phyloP scores from a whole-genome alignment of 53 echinoderm and acorn worm species.

The Astropecten irregularis region DNA sequence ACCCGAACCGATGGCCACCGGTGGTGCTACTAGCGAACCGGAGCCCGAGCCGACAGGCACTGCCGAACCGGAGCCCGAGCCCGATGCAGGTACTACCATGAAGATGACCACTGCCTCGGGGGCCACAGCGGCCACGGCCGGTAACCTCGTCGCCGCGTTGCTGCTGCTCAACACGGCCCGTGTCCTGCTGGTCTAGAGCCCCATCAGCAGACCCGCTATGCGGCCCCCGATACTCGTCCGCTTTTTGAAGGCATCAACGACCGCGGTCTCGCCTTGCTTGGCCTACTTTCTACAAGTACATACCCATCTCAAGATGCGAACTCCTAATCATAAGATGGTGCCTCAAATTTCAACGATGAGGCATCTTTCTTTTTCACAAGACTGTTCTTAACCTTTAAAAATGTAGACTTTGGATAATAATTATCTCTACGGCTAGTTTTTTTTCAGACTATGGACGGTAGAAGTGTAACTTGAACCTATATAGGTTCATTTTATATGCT shows the following conservation, averaged over 20 bases:
- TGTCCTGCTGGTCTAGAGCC: background rate
- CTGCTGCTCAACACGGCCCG: slow-evolving; percentile 9
- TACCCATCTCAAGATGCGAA: background rate
- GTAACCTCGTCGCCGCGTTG: no score
- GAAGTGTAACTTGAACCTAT: no score
- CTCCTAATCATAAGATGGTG: background rate
- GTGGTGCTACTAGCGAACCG: no score
- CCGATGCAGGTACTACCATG: background rate
- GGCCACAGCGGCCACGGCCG: background rate
- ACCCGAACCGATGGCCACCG: background rate
- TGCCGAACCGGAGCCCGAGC: background rate
- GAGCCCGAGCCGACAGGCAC: background rate
- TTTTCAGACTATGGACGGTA: no score
- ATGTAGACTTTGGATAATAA: no score
- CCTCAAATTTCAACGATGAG: background rate
- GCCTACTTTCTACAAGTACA: background rate
- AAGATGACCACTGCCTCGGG: background rate
- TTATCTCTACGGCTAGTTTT: no score
- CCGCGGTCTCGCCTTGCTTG: background rate
- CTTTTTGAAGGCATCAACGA: background rate
- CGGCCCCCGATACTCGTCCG: no score
- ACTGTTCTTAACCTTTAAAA: no score
- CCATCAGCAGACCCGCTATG: no score
- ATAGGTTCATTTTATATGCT: no score
- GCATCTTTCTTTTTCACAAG: background rate